Percentiles rank a stretch among this genome's conserved stretches.
Evolutionary conservation across 2,888 invertebrate species (phyloP).

Genomic region (Diploptera punctata): DNA sequence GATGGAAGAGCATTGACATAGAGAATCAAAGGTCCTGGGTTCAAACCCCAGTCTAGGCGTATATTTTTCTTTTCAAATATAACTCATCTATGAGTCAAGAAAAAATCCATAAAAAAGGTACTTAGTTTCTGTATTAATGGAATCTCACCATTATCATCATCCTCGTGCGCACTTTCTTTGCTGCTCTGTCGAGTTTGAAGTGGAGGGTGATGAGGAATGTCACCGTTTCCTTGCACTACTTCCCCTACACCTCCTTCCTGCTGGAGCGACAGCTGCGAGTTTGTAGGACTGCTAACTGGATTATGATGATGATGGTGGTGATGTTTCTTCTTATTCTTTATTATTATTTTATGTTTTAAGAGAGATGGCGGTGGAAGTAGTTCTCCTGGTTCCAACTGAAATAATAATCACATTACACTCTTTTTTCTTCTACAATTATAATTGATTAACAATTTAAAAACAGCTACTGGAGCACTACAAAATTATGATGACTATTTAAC

Average conservation of each 20-base stretch:
- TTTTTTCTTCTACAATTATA: too few species aligned
- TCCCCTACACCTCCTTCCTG: slow-evolving; percentile 45
- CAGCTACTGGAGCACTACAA: too few species aligned
- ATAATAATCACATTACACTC: too few species aligned
- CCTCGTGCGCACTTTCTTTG: slow-evolving; percentile 74
- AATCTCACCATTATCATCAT: slow-evolving; percentile 54
- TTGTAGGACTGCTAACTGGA: slow-evolving; percentile 59
- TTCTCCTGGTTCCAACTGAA: slow-evolving; percentile 68
- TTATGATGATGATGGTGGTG: slow-evolving; percentile 78
- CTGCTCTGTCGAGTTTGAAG: slow-evolving; percentile 71
- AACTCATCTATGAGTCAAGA: too few species aligned
- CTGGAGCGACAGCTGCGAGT: slow-evolving; percentile 42
- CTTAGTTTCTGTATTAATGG: too few species aligned
- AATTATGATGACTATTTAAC: too few species aligned
- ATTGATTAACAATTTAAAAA: too few species aligned
- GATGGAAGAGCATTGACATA: too few species aligned
- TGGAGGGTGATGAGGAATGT: slow-evolving; percentile 65
- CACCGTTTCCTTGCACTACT: slow-evolving; percentile 64
- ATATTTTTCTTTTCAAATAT: too few species aligned
- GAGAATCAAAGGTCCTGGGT: too few species aligned
- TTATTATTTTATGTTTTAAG: slow-evolving; percentile 89
- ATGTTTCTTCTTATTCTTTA: slow-evolving; percentile 96
- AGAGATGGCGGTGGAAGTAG: slow-evolving; percentile 86
- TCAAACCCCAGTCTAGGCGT: too few species aligned
- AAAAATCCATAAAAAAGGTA: background rate